phyloP scores from a whole-genome alignment of 2,888 invertebrate genomes.

The Prenolepis imparis region DNA sequence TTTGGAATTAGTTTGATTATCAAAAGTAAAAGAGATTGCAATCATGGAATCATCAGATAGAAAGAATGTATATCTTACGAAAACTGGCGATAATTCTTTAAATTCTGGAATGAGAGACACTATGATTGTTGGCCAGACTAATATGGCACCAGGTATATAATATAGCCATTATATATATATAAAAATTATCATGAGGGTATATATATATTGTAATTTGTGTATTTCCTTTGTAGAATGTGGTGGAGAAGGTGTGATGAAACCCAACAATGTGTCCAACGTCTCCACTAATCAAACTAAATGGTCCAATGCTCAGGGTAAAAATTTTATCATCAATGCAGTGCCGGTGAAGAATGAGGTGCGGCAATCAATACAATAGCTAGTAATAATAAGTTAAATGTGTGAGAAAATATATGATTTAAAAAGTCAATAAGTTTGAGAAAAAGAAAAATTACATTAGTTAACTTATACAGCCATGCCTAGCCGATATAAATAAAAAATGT shows the following conservation, averaged over 20 bases:
- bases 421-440: neutral
- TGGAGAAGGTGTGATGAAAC: conserved; percentile 72
- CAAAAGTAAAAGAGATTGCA: conserved; percentile 6
- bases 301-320: conserved; percentile 72
- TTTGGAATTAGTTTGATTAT: neutral
- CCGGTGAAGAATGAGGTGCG: conserved; percentile 75
- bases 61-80: conserved; percentile 74
- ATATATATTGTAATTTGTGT: neutral
- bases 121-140: conserved; percentile 73
- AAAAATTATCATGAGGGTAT: neutral
- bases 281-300: conserved; percentile 73
- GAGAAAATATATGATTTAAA: neutral
- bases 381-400: neutral
- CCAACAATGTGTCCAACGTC: conserved; percentile 72
- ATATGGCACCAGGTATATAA: conserved; percentile 70
- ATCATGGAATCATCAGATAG: conserved; percentile 75
- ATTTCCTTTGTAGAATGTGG: conserved; percentile 67
- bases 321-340: conserved; percentile 73
- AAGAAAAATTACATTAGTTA: neutral
- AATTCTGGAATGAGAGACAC: conserved; percentile 75
- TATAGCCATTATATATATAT: neutral
- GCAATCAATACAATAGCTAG: neutral
- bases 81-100: conserved; percentile 70
- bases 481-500: neutral
- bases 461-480: neutral